Evolutionary conservation across 2,113 vertebrate genomes (phyloP).

Genomic region (Noturus placidus): DNA sequence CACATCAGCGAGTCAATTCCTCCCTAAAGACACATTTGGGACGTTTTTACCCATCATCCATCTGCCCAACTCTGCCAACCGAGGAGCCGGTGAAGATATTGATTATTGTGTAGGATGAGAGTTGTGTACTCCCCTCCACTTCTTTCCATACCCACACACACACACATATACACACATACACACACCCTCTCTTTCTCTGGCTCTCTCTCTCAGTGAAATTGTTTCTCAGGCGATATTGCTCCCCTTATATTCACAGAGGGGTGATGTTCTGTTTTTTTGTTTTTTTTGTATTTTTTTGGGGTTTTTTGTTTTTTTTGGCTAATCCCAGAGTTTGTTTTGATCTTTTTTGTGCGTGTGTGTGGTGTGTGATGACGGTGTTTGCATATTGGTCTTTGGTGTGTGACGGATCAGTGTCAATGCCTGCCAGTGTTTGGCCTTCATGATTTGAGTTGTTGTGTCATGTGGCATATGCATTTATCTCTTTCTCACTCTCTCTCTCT

Average conservation of each 20-base stretch:
- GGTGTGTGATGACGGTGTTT: constrained; percentile 44
- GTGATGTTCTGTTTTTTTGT: constrained; percentile 29
- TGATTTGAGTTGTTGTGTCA: constrained; percentile 56
- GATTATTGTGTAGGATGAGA: constrained; percentile 45
- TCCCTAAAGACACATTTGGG: constrained; percentile 40
- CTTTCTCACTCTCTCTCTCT: constrained; percentile 11
- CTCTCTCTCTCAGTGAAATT: constrained; percentile 40
- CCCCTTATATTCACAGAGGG: constrained; percentile 55
- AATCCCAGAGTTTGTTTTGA: constrained; percentile 44
- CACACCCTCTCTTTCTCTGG: background rate
- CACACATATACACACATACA: background rate
- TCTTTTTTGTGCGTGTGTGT: constrained; percentile 36
- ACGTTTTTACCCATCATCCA: constrained; percentile 32
- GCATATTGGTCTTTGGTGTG: constrained; percentile 52
- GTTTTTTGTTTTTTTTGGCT: background rate
- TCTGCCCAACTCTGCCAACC: constrained; percentile 42
- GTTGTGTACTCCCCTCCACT: constrained; percentile 14
- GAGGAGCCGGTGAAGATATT: constrained; percentile 45
- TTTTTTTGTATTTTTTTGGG: too few relatives aligned
- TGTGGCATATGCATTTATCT: constrained; percentile 54
- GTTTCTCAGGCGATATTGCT: constrained; percentile 56
- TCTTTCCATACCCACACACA: background rate
- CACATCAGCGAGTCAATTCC: constrained; percentile 30
- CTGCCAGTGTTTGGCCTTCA: constrained; percentile 54
- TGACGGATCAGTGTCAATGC: constrained; percentile 51